Conservation (phyloP, 2,888 invertebrate genomes). For the Drosophila robusta region DNA sequence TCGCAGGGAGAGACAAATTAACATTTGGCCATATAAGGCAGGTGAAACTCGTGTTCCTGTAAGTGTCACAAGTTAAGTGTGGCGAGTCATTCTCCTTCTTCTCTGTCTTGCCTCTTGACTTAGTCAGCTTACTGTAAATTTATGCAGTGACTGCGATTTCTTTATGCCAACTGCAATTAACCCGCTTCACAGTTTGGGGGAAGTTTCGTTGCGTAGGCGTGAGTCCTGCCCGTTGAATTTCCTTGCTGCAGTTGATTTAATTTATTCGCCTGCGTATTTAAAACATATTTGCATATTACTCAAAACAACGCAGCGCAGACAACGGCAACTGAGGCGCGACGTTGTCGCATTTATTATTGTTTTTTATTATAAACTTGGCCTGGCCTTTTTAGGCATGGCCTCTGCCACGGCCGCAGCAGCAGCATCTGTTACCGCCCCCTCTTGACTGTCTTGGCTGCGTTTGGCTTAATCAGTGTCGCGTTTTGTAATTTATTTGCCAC, state of each 20-base stretch:
- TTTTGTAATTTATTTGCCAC: constrained; percentile 68
- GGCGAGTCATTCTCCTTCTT: constrained; percentile 48
- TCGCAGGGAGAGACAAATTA: constrained; percentile 50
- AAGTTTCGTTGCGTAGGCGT: constrained; percentile 34
- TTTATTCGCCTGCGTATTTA: constrained; percentile 72
- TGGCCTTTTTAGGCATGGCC: constrained; percentile 73
- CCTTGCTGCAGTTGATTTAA: constrained; percentile 65
- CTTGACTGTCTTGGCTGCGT: constrained; percentile 34
- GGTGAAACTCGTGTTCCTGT: constrained; percentile 63
- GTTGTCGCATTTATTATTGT: constrained; percentile 70
- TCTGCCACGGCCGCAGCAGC: constrained; percentile 46
- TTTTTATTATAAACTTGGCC: constrained; percentile 68
- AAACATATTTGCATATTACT: constrained; percentile 77
- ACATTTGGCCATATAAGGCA: constrained; percentile 59
- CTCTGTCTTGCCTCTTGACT: constrained; percentile 9
- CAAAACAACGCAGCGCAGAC: constrained; percentile 57
- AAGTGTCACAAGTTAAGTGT: constrained; percentile 41
- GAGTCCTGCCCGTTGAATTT: constrained; percentile 65
- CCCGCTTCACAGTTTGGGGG: constrained; percentile 56
- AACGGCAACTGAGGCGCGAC: constrained; percentile 54
- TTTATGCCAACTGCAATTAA: constrained; percentile 70
- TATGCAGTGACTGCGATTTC: constrained; percentile 59
- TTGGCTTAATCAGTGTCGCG: constrained; percentile 61
- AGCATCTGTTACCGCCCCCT: constrained; percentile 33
- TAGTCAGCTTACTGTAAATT: constrained; percentile 66